Base-by-base conservation (phyloP, 2,797 vertebrate genomes). In the Brotula barbata region DNA sequence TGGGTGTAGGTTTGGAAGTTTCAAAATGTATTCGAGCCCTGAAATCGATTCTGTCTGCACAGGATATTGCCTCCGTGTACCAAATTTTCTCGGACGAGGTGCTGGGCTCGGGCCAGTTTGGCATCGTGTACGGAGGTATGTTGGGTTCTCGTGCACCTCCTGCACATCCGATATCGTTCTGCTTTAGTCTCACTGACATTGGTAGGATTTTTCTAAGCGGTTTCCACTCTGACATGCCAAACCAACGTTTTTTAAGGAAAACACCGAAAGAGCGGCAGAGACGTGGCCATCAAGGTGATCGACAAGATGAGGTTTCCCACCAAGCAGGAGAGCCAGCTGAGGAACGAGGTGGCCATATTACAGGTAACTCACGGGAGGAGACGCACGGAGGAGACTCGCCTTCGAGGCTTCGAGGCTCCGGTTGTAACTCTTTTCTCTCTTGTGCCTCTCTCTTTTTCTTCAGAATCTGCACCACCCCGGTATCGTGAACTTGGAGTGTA, bases 251-350 rank as follows among this genome's bases (percentile, higher is more conserved):
- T 62, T 64, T 45, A 53, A 99, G 96, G 96, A 53, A 99, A 99
- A 78, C 96, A 99, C 23, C 94, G 96, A 82, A 98, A 99, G 84
- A 96, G 94, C 40, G 96, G 96, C 87, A 94, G 96, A 85, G 96
- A 99, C 78, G 96, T 98, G 75, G 96, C 96, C 74, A 99, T 99
- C 83, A 99, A 99, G 87, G 93, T 99, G 51, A 99, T 99, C 58
- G 96, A 99, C 90, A 99, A 99, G 87, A 97, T 98, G 96, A 93
- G 94, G 73, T 99, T 99, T 84, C 96, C 96, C 41, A 99, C 96
- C 68, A 99, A 99, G 88, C 96, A 99, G 76, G 96, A 99, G 88
- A 99, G 96, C 85, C 96, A 99, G 74, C 92, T 99, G 43, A 94
- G 96, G 74, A 99, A 99, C 36, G 96, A 99, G 89, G 96, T 99